Percentiles rank a stretch among this genome's conserved stretches.
Conservation (phyloP, 2,888 invertebrate species). For the Neria commutata region DNA sequence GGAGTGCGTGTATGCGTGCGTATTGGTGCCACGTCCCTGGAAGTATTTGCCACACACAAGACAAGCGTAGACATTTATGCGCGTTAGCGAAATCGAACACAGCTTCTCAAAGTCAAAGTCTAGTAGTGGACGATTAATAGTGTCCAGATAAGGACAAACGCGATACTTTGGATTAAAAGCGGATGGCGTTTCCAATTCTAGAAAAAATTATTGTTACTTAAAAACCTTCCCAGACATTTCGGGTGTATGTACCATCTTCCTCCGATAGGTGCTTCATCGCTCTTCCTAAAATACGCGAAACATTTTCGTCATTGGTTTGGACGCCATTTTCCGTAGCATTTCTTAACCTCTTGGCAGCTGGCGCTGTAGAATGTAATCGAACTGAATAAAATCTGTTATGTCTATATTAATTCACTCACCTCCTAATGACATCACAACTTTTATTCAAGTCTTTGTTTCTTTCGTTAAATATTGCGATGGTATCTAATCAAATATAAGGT, state of each 20-base stretch:
- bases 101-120: slow-evolving; percentile 99
- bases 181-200: slow-evolving; percentile 54
- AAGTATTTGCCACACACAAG: slow-evolving; percentile 99
- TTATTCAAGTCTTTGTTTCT: too few relatives aligned
- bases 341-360: neutral
- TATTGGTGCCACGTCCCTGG: slow-evolving; percentile 94
- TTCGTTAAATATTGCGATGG: too few relatives aligned
- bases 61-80: slow-evolving; percentile 99
- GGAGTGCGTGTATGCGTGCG: slow-evolving; percentile 98
- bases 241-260: too few relatives aligned
- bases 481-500: too few relatives aligned
- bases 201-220: too few relatives aligned
- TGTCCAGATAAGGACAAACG: slow-evolving; percentile 95
- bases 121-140: slow-evolving; percentile 93
- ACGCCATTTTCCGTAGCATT: neutral
- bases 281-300: too few relatives aligned
- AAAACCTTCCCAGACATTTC: too few relatives aligned
- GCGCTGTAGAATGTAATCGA: too few relatives aligned
- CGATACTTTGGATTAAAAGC: slow-evolving; percentile 64
- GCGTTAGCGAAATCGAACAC: slow-evolving; percentile 95
- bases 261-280: too few relatives aligned
- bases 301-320: neutral
- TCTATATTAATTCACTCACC: neutral
- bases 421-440: neutral
- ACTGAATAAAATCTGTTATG: neutral